These are phyloP conservation scores for Drosophila parthenogenetica DNA, from an alignment of 2,888 invertebrate genomes.

Conservation along the genomic window DNA sequence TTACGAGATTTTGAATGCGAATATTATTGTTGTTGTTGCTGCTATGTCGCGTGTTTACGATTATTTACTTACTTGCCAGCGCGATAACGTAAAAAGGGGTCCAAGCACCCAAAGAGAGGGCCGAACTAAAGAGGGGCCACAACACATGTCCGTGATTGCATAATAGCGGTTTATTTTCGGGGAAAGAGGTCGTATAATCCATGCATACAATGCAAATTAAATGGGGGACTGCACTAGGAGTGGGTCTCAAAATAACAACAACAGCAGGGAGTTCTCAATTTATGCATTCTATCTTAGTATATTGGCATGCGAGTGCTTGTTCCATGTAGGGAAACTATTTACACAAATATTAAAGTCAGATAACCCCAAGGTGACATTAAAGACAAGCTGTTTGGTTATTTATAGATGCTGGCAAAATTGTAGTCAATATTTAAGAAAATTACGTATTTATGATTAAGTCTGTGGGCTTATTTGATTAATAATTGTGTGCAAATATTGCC, in stretches of 20 bases:
- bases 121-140: background rate
- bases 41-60: constrained; percentile 73
- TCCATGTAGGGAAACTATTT: constrained; percentile 2
- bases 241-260: constrained; percentile 22
- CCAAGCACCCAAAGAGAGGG: background rate
- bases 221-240: constrained; percentile 17
- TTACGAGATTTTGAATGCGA: constrained; percentile 77
- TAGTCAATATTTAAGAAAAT: too few relatives aligned
- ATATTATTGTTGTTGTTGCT: constrained; percentile 38
- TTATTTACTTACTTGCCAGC: constrained; percentile 66
- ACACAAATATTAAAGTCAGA: constrained; percentile 16
- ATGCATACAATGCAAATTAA: constrained; percentile 55
- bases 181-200: constrained; percentile 28
- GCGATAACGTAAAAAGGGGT: constrained; percentile 7
- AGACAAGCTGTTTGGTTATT: too few relatives aligned
- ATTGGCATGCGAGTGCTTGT: constrained; percentile 32
- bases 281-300: constrained; percentile 33
- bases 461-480: too few relatives aligned
- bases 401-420: too few relatives aligned
- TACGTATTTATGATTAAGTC: too few relatives aligned
- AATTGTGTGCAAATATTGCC: too few relatives aligned
- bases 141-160: constrained; percentile 47
- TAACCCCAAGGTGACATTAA: constrained; percentile 15
- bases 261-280: constrained; percentile 21
- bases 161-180: constrained; percentile 33